Evolutionary conservation across 2,797 vertebrate species (phyloP).

Genomic region (Anableps anableps): DNA sequence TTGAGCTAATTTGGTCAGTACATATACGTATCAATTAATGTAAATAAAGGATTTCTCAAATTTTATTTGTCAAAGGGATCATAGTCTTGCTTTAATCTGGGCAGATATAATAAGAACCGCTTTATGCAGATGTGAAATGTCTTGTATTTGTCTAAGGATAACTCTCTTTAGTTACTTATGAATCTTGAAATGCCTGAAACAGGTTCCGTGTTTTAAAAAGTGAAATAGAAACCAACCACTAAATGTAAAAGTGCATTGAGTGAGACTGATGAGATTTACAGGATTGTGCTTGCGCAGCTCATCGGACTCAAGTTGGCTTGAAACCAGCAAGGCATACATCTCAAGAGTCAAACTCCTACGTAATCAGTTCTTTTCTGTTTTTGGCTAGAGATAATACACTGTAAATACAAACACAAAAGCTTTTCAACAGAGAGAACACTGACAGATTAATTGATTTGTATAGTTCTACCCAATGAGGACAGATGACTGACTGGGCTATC

Average conservation of each 20-base stretch:
- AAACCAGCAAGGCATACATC: slow-evolving; percentile 39
- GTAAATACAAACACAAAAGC: slow-evolving; percentile 60
- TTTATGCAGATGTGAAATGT: slow-evolving; percentile 6
- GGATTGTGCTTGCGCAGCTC: slow-evolving; percentile 72
- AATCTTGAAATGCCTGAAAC: slow-evolving; percentile 30
- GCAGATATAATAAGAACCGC: not conserved
- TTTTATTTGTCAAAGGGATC: slow-evolving; percentile 14
- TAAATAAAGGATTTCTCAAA: not conserved
- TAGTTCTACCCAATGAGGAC: slow-evolving; percentile 80
- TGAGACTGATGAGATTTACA: slow-evolving; percentile 60
- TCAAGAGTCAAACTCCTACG: slow-evolving; percentile 48
- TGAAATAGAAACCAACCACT: slow-evolving; percentile 45
- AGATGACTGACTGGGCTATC: slow-evolving; percentile 76
- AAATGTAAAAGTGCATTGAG: slow-evolving; percentile 72
- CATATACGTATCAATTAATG: not conserved
- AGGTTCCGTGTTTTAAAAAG: slow-evolving; percentile 12
- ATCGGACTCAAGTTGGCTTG: slow-evolving; percentile 40
- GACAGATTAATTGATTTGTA: slow-evolving; percentile 72
- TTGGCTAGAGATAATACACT: slow-evolving; percentile 62
- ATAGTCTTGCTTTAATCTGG: slow-evolving; percentile 42
- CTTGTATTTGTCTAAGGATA: slow-evolving; percentile 16
- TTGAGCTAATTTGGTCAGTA: not conserved
- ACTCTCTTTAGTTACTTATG: slow-evolving; percentile 37
- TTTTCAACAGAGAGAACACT: slow-evolving; percentile 71
- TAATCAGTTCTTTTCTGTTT: slow-evolving; percentile 31